Percentiles rank a stretch among this genome's conserved stretches.
Evolutionary conservation across 2,113 vertebrate genomes (phyloP).

Genomic region (Mesembrinibis cayennensis): DNA sequence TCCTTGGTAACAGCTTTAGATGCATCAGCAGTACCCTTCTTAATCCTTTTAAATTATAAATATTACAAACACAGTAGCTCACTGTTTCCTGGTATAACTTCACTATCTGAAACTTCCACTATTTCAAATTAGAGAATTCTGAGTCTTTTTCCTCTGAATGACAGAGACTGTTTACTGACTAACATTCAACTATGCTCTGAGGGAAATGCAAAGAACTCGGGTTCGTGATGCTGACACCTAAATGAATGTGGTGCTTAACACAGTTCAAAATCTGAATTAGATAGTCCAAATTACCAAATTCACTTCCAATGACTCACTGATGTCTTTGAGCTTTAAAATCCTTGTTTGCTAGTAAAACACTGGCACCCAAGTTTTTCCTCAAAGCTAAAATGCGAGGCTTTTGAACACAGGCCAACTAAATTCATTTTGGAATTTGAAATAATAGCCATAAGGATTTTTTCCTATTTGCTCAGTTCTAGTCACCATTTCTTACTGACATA

Average conservation of each 20-base stretch:
- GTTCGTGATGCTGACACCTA: background rate
- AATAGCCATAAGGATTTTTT: slow-evolving; percentile 48
- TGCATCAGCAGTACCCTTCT: background rate
- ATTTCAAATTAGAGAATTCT: background rate
- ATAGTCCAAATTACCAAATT: slow-evolving; percentile 21
- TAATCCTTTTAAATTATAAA: background rate
- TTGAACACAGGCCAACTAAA: slow-evolving; percentile 17
- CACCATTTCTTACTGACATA: background rate
- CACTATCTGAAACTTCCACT: background rate
- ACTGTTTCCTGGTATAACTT: slow-evolving; percentile 1
- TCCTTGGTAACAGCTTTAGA: background rate
- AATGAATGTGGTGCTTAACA: background rate
- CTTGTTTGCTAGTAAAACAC: slow-evolving; percentile 14
- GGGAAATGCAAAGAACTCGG: background rate
- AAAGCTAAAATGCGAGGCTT: background rate
- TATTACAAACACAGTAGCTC: background rate
- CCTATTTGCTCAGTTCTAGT: slow-evolving; percentile 34
- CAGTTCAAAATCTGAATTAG: background rate
- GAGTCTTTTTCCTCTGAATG: background rate
- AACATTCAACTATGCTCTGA: background rate
- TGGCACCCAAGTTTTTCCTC: slow-evolving; percentile 40
- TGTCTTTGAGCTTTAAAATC: slow-evolving; percentile 14
- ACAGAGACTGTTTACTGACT: background rate
- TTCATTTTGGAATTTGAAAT: slow-evolving; percentile 48
- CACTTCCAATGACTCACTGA: slow-evolving; percentile 39